Base-by-base conservation (phyloP, 2,113 vertebrate genomes). In the Xenopus laevis region DNA sequence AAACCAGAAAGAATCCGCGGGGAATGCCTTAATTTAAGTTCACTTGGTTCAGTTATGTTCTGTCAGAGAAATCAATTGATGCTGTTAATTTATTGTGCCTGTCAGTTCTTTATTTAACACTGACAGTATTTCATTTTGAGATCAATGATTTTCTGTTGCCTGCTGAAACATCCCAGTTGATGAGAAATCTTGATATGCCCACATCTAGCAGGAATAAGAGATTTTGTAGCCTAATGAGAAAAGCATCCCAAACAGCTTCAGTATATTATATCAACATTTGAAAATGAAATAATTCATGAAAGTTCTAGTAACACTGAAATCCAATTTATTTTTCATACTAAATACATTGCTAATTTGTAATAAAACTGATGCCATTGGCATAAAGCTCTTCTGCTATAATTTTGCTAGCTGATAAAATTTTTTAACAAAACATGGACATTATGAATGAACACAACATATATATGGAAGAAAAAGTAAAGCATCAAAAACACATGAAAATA, bases 31-130 rank as follows among this genome's bases (percentile, higher is more conserved):
- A 6, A 65, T 65, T 45, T 18, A 65, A 16, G 33, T 18, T 65
- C 63, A 65, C 33, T 44, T 11, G 10, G 13, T 40, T 17, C 61
- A 63, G 61, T 27, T 27, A 40, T 44, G 33, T 65, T 65, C 40
- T 20, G n/a, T 60, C 7, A 11, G 63, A 44, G 17, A 44, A 65
- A 65, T 65, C 63, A 18, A 18, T 45, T 44, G 33, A n/a, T 45
- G 40, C n/a, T 33, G 33, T 65, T 65, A 45, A 45, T 65, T 65
- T 65, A 65, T 65, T 65, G 63, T 45, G 40, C 63, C 63, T 46
- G 63, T n/a, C 63, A 45, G 15, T 18, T 46, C 63, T 60, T 60
- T 23, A 60, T 46, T 65, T 65, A 65, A 65, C 33, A 45, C 33
- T 44, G 18, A n/a, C 63, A 44, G 17, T 45, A 65, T 45, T 65